These are phyloP conservation scores for Hylaeus volcanicus DNA, from an alignment of 1,140 invertebrate genomes.

Conservation along the genomic window DNA sequence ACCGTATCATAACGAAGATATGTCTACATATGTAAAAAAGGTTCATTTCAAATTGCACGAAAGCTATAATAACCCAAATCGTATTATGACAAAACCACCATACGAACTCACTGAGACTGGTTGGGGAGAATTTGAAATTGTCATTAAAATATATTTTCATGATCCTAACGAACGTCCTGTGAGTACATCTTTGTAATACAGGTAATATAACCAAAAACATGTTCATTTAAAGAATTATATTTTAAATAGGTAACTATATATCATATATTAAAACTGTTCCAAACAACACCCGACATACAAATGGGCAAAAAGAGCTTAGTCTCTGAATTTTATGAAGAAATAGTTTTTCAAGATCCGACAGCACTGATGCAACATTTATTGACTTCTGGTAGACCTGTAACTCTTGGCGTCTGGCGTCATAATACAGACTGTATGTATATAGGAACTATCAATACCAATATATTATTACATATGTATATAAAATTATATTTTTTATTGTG, in stretches of 20 bases:
- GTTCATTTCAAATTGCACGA: slow-evolving; percentile 99
- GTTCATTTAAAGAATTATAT: background rate
- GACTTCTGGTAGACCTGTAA: slow-evolving; percentile 87
- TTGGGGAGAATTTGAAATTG: slow-evolving; percentile 99
- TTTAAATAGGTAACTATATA: slow-evolving; percentile 92
- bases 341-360: slow-evolving; percentile 98
- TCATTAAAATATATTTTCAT: slow-evolving; percentile 98
- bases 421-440: slow-evolving; percentile 92
- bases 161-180: slow-evolving; percentile 98
- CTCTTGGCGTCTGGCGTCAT: slow-evolving; percentile 89
- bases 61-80: slow-evolving; percentile 96
- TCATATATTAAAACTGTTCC: slow-evolving; percentile 97
- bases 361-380: slow-evolving; percentile 95
- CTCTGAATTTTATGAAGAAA: slow-evolving; percentile 98
- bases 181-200: slow-evolving; percentile 75
- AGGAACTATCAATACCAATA: background rate
- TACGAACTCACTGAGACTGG: slow-evolving; percentile 99
- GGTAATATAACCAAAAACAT: background rate
- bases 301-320: slow-evolving; percentile 90
- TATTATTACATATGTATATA: background rate
- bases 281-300: slow-evolving; percentile 86
- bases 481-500: slow-evolving; percentile 62
- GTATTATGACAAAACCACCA: slow-evolving; percentile 95
- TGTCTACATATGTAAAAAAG: slow-evolving; percentile 97
- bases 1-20: slow-evolving; percentile 95